Evolutionary conservation across 2,113 vertebrate species (phyloP).

Genomic region (Monopterus albus): DNA sequence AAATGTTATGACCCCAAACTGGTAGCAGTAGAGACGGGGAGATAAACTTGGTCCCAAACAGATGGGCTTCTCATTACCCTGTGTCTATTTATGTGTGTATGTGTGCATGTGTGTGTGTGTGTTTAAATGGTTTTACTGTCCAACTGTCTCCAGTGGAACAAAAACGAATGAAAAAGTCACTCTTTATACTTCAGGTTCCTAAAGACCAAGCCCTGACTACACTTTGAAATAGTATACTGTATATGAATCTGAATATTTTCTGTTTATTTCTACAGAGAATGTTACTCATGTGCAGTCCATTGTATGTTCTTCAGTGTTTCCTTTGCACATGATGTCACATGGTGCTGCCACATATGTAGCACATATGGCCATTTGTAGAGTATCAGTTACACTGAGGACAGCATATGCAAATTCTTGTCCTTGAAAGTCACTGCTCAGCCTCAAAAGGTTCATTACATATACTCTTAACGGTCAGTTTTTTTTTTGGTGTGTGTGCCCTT

Average conservation of each 20-base stretch:
- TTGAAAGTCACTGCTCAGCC: neutral
- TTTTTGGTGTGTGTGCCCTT: constrained; percentile 77
- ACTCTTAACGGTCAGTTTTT: neutral
- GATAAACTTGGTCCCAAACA: constrained; percentile 69
- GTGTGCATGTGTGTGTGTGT: constrained; percentile 24
- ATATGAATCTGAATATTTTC: constrained; percentile 1
- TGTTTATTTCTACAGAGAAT: neutral
- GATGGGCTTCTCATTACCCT: constrained; percentile 63
- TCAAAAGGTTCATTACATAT: neutral
- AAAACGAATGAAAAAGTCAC: constrained; percentile 25
- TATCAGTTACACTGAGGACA: neutral
- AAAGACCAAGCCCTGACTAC: neutral
- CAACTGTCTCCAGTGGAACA: constrained; percentile 61
- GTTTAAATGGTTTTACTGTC: constrained; percentile 56
- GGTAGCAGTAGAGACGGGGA: constrained; percentile 60
- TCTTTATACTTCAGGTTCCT: constrained; percentile 21
- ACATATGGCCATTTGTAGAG: constrained; percentile 2
- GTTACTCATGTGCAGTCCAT: neutral
- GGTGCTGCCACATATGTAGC: neutral
- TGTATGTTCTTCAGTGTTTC: neutral
- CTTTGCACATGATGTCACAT: neutral
- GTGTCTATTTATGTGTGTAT: constrained; percentile 49
- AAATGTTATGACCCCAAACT: constrained; percentile 76
- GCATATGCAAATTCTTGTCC: neutral
- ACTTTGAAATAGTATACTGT: neutral